These are phyloP conservation scores for Globia sparganii DNA, from an alignment of 2,888 invertebrate species.

Conservation along the genomic window DNA sequence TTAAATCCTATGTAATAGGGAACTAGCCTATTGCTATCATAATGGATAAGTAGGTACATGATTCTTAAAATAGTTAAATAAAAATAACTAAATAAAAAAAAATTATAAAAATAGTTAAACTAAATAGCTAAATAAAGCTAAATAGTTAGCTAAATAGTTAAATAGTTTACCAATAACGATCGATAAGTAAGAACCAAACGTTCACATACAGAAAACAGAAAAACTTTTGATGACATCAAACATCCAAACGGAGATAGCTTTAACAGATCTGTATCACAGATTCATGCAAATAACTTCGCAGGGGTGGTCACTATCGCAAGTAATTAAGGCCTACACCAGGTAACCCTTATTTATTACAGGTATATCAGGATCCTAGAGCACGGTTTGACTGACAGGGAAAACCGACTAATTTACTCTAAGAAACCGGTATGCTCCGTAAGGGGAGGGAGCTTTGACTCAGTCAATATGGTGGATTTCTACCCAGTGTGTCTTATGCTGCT, in stretches of 20 bases:
- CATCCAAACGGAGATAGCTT: not conserved
- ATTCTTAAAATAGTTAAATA: not conserved
- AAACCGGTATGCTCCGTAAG: constrained; percentile 91
- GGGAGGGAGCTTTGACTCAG: constrained; percentile 90
- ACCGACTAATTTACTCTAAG: constrained; percentile 89
- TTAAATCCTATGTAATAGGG: not conserved
- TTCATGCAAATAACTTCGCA: constrained; percentile 8
- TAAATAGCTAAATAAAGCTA: no score
- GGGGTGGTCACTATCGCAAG: constrained; percentile 22
- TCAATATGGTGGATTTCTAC: constrained; percentile 91
- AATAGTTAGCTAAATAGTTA: no score
- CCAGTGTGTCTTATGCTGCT: constrained; percentile 86
- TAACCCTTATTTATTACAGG: constrained; percentile 75
- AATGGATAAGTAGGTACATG: not conserved
- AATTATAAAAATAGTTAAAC: no score
- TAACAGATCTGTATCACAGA: not conserved
- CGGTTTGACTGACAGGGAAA: constrained; percentile 90
- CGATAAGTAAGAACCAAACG: not conserved
- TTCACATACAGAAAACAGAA: not conserved
- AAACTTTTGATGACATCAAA: not conserved
- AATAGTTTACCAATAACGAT: not conserved
- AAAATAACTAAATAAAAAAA: no score
- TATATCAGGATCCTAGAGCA: constrained; percentile 90
- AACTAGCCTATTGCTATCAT: not conserved
- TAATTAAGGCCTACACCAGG: constrained; percentile 17